A percentile compares a stretch with the other conserved stretches of the same genome.
Conservation (phyloP, 1,140 invertebrate species). For the Camponotus floridanus region DNA sequence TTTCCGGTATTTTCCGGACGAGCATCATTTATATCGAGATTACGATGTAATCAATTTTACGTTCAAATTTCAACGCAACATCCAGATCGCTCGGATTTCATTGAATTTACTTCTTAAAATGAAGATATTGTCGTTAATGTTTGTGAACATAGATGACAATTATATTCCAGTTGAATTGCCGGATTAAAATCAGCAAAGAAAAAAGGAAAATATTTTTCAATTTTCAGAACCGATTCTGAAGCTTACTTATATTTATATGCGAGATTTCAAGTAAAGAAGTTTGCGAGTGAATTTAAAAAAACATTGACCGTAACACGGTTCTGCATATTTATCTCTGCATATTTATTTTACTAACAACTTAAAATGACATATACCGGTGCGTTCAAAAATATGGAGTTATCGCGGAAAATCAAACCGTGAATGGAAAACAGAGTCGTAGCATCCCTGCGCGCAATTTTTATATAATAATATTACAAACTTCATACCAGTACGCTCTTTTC, state of each 20-base stretch:
- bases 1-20: neutral
- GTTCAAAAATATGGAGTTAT: conserved; percentile 32
- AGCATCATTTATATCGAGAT: neutral
- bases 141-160: neutral
- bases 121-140: neutral
- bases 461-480: conserved; percentile 44
- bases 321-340: conserved; percentile 7
- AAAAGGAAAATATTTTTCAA: neutral
- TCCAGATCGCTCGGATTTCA: neutral
- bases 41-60: neutral
- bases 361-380: neutral
- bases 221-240: neutral
- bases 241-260: conserved; percentile 49
- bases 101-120: conserved; percentile 32
- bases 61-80: conserved; percentile 2
- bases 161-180: conserved; percentile 2
- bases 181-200: conserved; percentile 23
- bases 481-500: neutral
- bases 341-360: conserved; percentile 45
- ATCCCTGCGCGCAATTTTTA: conserved; percentile 14
- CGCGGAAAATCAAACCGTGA: conserved; percentile 13
- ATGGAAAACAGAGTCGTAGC: neutral
- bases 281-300: neutral
- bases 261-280: conserved; percentile 6
- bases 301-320: neutral